Conservation (phyloP, 2,797 vertebrate species). For the Emys orbicularis region DNA sequence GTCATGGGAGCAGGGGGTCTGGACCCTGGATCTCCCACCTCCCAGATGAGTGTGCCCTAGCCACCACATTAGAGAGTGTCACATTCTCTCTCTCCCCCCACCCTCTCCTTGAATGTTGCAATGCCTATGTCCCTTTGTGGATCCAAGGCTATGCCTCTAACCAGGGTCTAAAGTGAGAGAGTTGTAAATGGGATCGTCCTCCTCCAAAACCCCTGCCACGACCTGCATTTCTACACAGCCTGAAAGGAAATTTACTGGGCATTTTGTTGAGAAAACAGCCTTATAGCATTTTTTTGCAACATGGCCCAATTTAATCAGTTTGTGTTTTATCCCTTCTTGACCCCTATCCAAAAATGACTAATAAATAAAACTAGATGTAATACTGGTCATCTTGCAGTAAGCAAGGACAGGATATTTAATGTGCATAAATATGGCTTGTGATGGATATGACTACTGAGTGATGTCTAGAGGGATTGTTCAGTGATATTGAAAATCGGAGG, state of each 20-base stretch:
- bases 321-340: background rate
- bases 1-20: background rate
- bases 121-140: background rate
- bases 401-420: constrained; percentile 8
- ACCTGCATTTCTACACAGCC: background rate
- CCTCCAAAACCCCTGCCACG: background rate
- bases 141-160: background rate
- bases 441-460: constrained; percentile 2
- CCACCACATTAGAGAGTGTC: background rate
- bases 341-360: background rate
- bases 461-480: constrained; percentile 36
- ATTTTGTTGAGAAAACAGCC: background rate
- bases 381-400: background rate
- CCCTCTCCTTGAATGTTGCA: background rate
- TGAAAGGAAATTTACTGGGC: background rate
- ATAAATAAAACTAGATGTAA: constrained; percentile 27
- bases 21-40: background rate
- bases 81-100: background rate
- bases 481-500: background rate
- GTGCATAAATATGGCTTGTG: background rate
- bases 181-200: background rate
- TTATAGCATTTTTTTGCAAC: background rate
- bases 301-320: background rate
- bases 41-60: background rate
- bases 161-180: background rate